These are phyloP conservation scores for Lophius piscatorius DNA, from an alignment of 2,113 vertebrate species.

Conservation along the genomic window DNA sequence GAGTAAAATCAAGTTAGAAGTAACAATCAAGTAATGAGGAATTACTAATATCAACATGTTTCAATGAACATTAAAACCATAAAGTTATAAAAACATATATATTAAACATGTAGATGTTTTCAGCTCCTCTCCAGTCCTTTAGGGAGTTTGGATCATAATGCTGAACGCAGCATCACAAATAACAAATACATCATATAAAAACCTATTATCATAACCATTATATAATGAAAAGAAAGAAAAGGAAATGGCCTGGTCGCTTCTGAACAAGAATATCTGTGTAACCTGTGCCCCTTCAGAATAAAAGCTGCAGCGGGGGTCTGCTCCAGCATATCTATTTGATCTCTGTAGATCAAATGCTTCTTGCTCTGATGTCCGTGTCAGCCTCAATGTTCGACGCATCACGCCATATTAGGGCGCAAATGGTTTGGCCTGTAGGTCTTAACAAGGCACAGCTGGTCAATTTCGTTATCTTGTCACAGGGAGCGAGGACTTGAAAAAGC, in stretches of 20 bases:
- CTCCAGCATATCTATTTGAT: conserved; percentile 30
- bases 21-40: no score
- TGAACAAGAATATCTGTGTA: conserved; percentile 17
- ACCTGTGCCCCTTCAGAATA: no score
- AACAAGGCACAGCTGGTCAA: conserved; percentile 22
- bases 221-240: conserved; percentile 2
- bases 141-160: no score
- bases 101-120: no score
- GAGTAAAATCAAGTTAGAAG: no score
- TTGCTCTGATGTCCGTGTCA: conserved; percentile 11
- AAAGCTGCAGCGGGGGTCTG: conserved; percentile 9
- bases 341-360: conserved; percentile 46
- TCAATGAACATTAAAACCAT: no score
- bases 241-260: background rate
- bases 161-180: no score
- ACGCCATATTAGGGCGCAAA: conserved; percentile 24
- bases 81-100: no score
- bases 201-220: background rate
- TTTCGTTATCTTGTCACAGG: conserved; percentile 22
- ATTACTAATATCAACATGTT: no score
- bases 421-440: conserved; percentile 29
- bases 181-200: no score
- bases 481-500: conserved; percentile 8
- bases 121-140: no score
- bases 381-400: conserved; percentile 17